Evolutionary conservation across 2,113 vertebrate genomes (phyloP).

Genomic region (Rhegmatorhina hoffmannsi): DNA sequence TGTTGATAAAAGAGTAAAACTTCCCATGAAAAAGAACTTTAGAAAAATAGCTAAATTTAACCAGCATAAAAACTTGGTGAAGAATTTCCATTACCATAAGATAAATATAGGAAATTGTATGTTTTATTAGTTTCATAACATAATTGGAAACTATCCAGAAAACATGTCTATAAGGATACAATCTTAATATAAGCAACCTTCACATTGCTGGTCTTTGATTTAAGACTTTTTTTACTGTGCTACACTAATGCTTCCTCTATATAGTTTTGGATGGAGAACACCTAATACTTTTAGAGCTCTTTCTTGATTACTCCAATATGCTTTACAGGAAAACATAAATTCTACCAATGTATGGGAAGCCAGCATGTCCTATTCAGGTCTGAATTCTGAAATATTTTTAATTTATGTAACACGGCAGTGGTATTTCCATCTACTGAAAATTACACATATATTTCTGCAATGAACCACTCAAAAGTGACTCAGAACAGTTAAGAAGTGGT

Average conservation of each 20-base stretch:
- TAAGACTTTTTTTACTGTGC: background rate
- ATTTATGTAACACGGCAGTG: constrained; percentile 17
- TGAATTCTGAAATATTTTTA: constrained; percentile 4
- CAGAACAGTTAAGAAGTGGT: background rate
- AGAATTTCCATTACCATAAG: background rate
- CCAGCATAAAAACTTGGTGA: background rate
- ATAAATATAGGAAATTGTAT: background rate
- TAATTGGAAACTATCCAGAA: background rate
- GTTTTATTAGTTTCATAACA: background rate
- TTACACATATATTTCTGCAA: background rate
- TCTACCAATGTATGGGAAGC: background rate
- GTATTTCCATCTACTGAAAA: constrained; percentile 23
- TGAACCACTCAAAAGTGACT: background rate
- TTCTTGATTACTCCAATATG: background rate
- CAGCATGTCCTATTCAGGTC: background rate
- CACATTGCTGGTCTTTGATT: background rate
- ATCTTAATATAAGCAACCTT: background rate
- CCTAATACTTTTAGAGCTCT: background rate
- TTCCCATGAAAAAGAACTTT: background rate
- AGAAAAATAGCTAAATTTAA: background rate
- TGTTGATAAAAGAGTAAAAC: background rate
- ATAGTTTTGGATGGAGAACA: background rate
- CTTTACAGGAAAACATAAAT: constrained; percentile 27
- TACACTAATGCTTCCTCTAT: background rate
- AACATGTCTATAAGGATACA: background rate